These are phyloP conservation scores for Steinernema hermaphroditum DNA, from an alignment of 2,888 invertebrate species.

Conservation along the genomic window DNA sequence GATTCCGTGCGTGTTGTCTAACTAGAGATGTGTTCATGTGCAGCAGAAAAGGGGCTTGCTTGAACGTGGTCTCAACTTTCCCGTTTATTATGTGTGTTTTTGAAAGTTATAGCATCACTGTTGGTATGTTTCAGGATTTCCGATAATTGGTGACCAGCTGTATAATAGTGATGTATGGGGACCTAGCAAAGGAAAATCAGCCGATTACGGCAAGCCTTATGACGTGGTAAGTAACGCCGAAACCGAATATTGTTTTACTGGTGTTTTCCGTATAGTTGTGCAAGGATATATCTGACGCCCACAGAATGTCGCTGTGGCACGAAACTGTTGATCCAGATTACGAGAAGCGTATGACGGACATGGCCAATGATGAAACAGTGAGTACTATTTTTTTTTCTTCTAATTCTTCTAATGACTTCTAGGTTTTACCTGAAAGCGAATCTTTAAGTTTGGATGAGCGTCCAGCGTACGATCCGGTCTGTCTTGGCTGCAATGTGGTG, in stretches of 20 bases:
- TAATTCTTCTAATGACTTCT: conserved; percentile 15
- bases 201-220: conserved; percentile 73
- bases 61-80: no score
- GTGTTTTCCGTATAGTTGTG: conserved; percentile 33
- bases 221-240: conserved; percentile 46
- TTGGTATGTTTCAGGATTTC: conserved; percentile 76
- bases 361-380: conserved; percentile 45
- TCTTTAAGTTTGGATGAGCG: conserved; percentile 44
- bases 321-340: conserved; percentile 56
- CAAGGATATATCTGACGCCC: conserved; percentile 49
- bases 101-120: no score
- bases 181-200: conserved; percentile 84
- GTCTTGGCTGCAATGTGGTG: conserved; percentile 60
- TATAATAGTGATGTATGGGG: conserved; percentile 97
- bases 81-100: no score
- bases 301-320: conserved; percentile 53
- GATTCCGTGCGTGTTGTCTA: background rate
- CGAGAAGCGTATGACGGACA: conserved; percentile 46
- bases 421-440: conserved; percentile 38
- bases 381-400: no score
- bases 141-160: conserved; percentile 93
- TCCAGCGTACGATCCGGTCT: conserved; percentile 56
- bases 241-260: no score
- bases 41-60: no score
- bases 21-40: no score